Evolutionary conservation across 64 coral and sea anemone species (phyloP), one percentile per base, ranked within the genome.

Genomic region (Actinia equina): DNA sequence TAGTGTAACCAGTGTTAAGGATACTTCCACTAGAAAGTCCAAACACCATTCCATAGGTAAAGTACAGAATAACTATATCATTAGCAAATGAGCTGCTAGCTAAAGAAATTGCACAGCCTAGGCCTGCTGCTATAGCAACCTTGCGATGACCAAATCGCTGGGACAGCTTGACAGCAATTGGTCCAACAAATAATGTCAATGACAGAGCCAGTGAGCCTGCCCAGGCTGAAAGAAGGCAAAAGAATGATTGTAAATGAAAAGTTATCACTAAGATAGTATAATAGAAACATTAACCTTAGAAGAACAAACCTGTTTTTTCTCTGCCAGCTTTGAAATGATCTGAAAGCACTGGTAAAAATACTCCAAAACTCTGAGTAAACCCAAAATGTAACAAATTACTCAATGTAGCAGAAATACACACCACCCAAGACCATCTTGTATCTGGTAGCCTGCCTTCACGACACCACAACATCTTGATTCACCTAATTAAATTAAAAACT

Each of bases 281-380:
- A 14, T n/a, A n/a, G n/a, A n/a, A 59, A 18, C 57, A 12, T 18
- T n/a, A 17, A 12, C 17, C 15, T 17, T 17, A 60, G 18, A 2
- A 16, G 13, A 15, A 60, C 58, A 18, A 30, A 64, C 88, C 82
- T 84, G 88, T 84, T 43, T 63, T n/a, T 77, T 89, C 88, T 4
- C 82, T 51, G 65, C 64, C 30, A 22, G 30, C 82, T 76, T 77
- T 46, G 44, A 89, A 89, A 58, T 89, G 83, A 5, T 84, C 82
- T 82, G 83, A 84, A 16, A 89, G 20, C 12, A 84, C 44, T 15
- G 88, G 88, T 51, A 89, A 84, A 44, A 89, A 52, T 23, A 89
- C 37, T 70, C 88, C 88, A 89, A 89, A 89, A 76, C 71, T 89
- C 26, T 84, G 64, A 63, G 23, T 37, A 19, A 89, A 2, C 2